phyloP scores from a whole-genome alignment of 2,113 vertebrate genomes.

The Gila orcuttii region DNA sequence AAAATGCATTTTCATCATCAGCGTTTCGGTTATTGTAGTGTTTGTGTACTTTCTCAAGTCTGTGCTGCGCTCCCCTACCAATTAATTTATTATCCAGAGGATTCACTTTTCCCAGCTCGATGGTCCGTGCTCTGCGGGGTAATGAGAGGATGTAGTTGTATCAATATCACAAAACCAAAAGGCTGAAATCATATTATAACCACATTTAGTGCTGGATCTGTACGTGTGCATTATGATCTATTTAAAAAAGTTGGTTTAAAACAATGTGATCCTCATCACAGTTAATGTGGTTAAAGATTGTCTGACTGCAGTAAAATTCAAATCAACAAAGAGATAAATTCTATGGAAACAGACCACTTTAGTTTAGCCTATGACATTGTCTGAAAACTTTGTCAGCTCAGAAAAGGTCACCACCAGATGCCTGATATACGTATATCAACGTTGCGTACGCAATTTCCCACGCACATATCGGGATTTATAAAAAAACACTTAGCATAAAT shows the following conservation, averaged over 20 bases:
- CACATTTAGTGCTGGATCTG: no score
- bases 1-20: background rate
- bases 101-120: background rate
- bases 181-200: no score
- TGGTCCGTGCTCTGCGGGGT: background rate
- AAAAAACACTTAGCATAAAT: no score
- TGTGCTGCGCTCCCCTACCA: background rate
- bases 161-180: no score
- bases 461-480: no score
- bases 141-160: background rate
- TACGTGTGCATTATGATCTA: background rate
- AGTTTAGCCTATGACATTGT: background rate
- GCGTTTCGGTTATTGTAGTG: background rate
- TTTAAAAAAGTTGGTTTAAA: background rate
- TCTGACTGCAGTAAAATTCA: background rate
- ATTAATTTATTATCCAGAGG: constrained; percentile 33
- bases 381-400: background rate
- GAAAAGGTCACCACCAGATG: background rate
- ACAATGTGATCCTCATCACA: no score
- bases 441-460: no score
- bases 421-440: no score
- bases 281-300: background rate
- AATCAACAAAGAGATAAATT: background rate
- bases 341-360: no score
- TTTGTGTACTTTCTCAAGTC: constrained; percentile 6